Evolutionary conservation across 1,140 invertebrate genomes (phyloP).

Genomic region (Augochlora pura): DNA sequence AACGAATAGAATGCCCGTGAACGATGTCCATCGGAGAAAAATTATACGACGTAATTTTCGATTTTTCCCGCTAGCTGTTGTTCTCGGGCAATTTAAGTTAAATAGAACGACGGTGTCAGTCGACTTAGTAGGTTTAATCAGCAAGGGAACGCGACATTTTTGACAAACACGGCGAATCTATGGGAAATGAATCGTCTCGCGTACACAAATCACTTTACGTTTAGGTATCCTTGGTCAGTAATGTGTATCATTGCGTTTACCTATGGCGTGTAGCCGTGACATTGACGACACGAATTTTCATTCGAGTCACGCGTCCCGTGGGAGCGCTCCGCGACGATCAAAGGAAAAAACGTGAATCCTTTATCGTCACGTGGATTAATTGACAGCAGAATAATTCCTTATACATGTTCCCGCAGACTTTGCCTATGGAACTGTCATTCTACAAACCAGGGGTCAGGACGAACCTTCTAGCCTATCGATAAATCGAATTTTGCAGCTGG

Average conservation of each 20-base stretch:
- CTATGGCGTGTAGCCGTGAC: conserved; percentile 8
- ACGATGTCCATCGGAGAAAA: background rate
- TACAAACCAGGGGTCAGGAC: background rate
- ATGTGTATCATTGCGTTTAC: conserved; percentile 11
- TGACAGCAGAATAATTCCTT: conserved; percentile 12
- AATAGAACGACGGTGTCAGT: background rate
- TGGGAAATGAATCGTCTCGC: background rate
- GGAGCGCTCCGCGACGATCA: background rate
- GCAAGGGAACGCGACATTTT: background rate
- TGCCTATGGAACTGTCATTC: conserved; percentile 38
- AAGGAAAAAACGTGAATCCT: conserved; percentile 19
- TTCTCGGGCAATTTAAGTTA: background rate
- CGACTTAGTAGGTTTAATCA: background rate
- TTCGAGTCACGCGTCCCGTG: background rate
- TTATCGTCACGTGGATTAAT: conserved; percentile 34
- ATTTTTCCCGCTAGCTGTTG: background rate
- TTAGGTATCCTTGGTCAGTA: background rate
- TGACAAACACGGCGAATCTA: background rate
- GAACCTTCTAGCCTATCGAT: conserved; percentile 10
- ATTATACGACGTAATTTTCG: conserved; percentile 26
- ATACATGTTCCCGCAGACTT: conserved; percentile 2
- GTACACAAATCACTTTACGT: conserved; percentile 11
- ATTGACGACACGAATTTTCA: background rate
- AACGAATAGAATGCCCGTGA: conserved; percentile 31
- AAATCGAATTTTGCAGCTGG: background rate